phyloP scores from a whole-genome alignment of 1,140 invertebrate genomes.

The Armadillidium nasatum region DNA sequence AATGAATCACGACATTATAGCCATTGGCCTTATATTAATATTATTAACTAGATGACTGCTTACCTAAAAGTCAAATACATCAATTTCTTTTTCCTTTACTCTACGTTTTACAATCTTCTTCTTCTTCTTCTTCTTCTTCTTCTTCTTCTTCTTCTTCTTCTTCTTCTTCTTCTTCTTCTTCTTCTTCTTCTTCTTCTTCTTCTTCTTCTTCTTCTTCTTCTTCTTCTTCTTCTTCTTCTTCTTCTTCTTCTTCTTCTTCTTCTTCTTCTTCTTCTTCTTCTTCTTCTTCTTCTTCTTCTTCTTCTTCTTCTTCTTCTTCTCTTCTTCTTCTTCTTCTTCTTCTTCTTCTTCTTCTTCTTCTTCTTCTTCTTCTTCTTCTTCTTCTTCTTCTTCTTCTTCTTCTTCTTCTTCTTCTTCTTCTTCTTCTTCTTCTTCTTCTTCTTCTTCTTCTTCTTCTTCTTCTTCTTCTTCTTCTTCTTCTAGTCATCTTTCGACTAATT shows the following conservation, averaged over 20 bases:
- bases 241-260: background rate
- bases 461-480: slow-evolving; percentile 19
- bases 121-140: too few species aligned
- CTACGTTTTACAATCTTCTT: too few species aligned
- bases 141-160: background rate
- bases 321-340: slow-evolving; percentile 14
- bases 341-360: background rate
- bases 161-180: background rate
- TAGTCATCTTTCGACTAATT: background rate
- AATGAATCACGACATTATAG: too few species aligned
- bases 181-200: background rate
- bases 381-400: background rate
- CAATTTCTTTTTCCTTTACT: too few species aligned
- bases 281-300: background rate
- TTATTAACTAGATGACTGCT: too few species aligned
- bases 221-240: background rate
- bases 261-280: background rate
- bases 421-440: background rate
- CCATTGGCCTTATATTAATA: too few species aligned
- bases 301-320: background rate
- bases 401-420: background rate
- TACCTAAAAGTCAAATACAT: too few species aligned
- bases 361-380: background rate
- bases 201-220: background rate
- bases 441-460: slow-evolving; percentile 14